Conservation (phyloP, 2,888 invertebrate species). For the Pollenia amentaria region DNA sequence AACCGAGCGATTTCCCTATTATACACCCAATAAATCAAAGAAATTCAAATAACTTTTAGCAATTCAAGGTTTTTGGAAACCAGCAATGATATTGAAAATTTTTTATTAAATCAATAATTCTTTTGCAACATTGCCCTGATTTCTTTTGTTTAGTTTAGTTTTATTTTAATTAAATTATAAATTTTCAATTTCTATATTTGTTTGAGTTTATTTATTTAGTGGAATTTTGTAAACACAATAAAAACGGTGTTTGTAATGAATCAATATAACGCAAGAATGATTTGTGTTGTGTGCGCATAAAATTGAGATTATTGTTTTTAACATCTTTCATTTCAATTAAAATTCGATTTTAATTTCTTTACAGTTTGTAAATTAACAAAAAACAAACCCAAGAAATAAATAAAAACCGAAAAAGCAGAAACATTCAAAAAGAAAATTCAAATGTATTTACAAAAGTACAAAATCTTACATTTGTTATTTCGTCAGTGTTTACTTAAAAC, state of each 20-base stretch:
- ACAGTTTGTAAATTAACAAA: constrained; percentile 54
- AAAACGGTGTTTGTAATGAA: constrained; percentile 21
- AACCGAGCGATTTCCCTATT: too few relatives aligned
- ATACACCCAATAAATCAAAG: too few relatives aligned
- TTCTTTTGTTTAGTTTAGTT: not conserved
- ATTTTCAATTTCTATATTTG: not conserved
- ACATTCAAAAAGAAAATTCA: constrained; percentile 9
- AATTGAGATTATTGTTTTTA: constrained; percentile 29
- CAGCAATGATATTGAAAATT: too few relatives aligned
- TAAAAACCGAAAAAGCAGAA: constrained; percentile 3
- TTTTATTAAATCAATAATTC: too few relatives aligned
- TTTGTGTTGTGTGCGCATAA: constrained; percentile 23
- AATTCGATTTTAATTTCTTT: constrained; percentile 52
- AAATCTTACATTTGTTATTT: constrained; percentile 36
- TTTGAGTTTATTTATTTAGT: not conserved
- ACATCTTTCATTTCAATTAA: constrained; percentile 51
- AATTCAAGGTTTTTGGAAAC: too few relatives aligned
- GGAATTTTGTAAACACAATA: not conserved
- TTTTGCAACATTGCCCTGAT: too few relatives aligned
- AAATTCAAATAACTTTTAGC: too few relatives aligned
- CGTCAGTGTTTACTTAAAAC: constrained; percentile 54
- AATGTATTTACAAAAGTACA: constrained; percentile 9
- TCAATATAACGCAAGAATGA: constrained; percentile 4
- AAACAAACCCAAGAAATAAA: constrained; percentile 20
- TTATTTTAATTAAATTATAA: not conserved